These are phyloP conservation scores for Centruroides vittatus DNA, from an alignment of 1,140 invertebrate species.

Conservation along the genomic window DNA sequence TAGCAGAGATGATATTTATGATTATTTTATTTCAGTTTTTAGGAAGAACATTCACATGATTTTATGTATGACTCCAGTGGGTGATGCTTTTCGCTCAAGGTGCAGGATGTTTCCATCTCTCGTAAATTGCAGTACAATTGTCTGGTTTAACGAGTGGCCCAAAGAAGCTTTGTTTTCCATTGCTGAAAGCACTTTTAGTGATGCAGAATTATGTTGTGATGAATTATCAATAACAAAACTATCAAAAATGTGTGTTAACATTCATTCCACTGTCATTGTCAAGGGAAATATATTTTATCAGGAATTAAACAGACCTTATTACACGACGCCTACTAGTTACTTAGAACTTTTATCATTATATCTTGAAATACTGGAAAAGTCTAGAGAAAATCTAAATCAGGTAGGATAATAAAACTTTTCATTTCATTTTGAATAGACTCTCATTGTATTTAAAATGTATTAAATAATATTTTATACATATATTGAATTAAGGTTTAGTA, in stretches of 20 bases:
- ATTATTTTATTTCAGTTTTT: slow-evolving; percentile 71
- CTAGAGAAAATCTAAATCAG: no score
- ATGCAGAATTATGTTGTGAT: no score
- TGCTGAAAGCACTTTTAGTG: slow-evolving; percentile 41
- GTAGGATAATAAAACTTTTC: no score
- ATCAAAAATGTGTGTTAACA: slow-evolving; percentile 45
- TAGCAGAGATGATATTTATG: slow-evolving; percentile 65
- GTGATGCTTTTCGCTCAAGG: slow-evolving; percentile 65
- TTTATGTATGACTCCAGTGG: slow-evolving; percentile 79
- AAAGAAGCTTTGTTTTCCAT: slow-evolving; percentile 53
- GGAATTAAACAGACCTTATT: slow-evolving; percentile 71
- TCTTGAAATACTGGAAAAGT: slow-evolving; percentile 37
- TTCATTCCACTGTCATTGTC: slow-evolving; percentile 51
- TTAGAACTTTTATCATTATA: slow-evolving; percentile 72
- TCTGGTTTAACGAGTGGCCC: slow-evolving; percentile 39
- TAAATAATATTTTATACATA: no score
- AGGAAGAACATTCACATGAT: slow-evolving; percentile 73
- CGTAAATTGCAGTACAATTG: slow-evolving; percentile 41
- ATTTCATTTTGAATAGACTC: no score
- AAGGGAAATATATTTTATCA: slow-evolving; percentile 56
- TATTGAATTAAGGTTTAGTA: no score
- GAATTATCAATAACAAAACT: slow-evolving; percentile 31
- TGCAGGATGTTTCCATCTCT: slow-evolving; percentile 85
- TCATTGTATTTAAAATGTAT: no score
- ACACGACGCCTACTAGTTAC: slow-evolving; percentile 79